Conservation (phyloP, 1,140 invertebrate genomes). For the Caerostris extrusa region DNA sequence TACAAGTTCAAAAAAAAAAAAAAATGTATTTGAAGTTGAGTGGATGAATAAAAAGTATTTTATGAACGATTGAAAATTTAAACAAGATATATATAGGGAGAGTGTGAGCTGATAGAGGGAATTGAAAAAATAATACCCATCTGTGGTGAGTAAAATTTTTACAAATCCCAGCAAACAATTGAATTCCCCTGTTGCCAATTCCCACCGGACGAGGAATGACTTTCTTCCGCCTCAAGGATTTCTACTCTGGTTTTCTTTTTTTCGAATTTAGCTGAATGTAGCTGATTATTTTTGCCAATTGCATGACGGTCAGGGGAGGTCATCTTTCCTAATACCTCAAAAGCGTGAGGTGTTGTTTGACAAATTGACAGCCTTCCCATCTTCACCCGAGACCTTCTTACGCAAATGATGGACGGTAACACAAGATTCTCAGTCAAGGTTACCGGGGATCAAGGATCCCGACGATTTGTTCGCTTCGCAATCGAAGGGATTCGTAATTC, state of each 20-base stretch:
- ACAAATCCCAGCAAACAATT: too few species aligned
- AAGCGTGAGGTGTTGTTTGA: slow-evolving; percentile 55
- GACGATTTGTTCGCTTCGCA: background rate
- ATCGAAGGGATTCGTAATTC: background rate
- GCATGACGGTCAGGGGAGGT: background rate
- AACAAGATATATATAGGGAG: too few species aligned
- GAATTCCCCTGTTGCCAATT: too few species aligned
- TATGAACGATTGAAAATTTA: too few species aligned
- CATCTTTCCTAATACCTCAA: slow-evolving; percentile 45
- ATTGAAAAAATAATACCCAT: too few species aligned
- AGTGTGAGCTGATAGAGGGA: too few species aligned
- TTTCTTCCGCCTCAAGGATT: background rate
- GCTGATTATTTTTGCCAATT: background rate
- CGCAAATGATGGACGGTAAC: slow-evolving; percentile 37
- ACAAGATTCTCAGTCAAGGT: slow-evolving; percentile 10
- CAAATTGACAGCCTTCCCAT: slow-evolving; percentile 56
- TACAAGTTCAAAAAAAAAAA: too few species aligned
- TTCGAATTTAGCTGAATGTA: background rate
- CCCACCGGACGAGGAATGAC: too few species aligned
- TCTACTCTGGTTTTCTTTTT: background rate
- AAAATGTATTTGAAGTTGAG: too few species aligned
- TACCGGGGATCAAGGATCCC: background rate
- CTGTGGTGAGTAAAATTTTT: too few species aligned
- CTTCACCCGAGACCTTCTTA: slow-evolving; percentile 35
- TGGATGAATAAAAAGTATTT: too few species aligned